A percentile compares a stretch with the other conserved stretches of the same genome.
Conservation (phyloP, 2,888 invertebrate species). For the Habrosyne pyritoides region DNA sequence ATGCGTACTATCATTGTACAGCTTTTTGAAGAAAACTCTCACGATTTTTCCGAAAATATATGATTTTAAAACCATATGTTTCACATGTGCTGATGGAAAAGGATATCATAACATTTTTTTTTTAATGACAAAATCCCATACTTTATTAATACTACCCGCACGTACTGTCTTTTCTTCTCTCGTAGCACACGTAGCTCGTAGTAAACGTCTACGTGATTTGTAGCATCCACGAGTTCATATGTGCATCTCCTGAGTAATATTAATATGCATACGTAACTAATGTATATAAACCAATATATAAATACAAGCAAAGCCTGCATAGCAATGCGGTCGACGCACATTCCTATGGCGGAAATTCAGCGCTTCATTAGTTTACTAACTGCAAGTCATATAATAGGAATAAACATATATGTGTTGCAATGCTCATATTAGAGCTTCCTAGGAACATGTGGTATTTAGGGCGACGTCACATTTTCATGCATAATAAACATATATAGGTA, state of each 20-base stretch:
- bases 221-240: not conserved
- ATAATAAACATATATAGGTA: not conserved
- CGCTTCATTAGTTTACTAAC: conserved; percentile 44
- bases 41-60: not conserved
- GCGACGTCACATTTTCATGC: not conserved
- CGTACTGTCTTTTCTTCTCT: not conserved
- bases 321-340: conserved; percentile 38
- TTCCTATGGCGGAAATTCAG: conserved; percentile 50
- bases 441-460: not conserved
- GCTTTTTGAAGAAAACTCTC: not conserved
- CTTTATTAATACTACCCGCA: not conserved
- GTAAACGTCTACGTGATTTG: not conserved
- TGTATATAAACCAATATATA: not conserved
- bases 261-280: not conserved
- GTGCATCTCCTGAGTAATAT: not conserved
- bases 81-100: too few relatives aligned
- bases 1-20: conserved; percentile 25
- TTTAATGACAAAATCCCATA: too few relatives aligned
- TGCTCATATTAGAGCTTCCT: not conserved
- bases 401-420: not conserved
- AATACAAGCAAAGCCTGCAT: conserved; percentile 24
- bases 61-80: too few relatives aligned
- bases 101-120: too few relatives aligned
- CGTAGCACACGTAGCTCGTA: conserved; percentile 1
- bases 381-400: not conserved